These are phyloP conservation scores for Agonopterix heracliana DNA, from an alignment of 2,888 invertebrate species.

Conservation along the genomic window DNA sequence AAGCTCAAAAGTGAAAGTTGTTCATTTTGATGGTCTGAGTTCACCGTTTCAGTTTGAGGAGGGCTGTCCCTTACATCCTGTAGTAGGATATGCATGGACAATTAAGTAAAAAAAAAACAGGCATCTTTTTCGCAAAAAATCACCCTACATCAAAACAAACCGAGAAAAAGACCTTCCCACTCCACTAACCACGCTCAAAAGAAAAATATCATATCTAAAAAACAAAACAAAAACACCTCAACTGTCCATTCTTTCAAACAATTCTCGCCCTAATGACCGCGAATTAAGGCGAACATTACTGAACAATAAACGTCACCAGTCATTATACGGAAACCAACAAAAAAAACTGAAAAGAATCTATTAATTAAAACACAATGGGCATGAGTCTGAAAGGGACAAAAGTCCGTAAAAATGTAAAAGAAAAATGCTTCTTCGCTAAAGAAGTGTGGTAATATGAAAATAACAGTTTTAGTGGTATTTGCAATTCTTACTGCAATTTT, in stretches of 20 bases:
- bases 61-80: too few species aligned
- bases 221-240: too few species aligned
- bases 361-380: constrained; percentile 53
- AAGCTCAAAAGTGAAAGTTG: too few species aligned
- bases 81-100: too few species aligned
- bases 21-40: too few species aligned
- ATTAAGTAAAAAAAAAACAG: too few species aligned
- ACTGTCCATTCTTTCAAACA: constrained; percentile 11
- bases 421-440: constrained; percentile 4
- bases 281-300: constrained; percentile 7
- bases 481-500: too few species aligned
- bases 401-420: constrained; percentile 25
- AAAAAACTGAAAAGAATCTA: constrained; percentile 49
- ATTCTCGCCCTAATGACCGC: constrained; percentile 9
- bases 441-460: constrained; percentile 1
- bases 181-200: background rate
- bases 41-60: too few species aligned
- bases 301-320: constrained; percentile 23
- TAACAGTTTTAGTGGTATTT: background rate
- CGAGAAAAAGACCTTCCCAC: background rate
- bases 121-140: too few species aligned
- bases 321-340: constrained; percentile 21
- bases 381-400: constrained; percentile 32
- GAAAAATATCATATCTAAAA: constrained; percentile 5
- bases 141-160: background rate